These are phyloP conservation scores for Azemiops feae DNA, from an alignment of 2,113 vertebrate genomes.

Conservation along the genomic window DNA sequence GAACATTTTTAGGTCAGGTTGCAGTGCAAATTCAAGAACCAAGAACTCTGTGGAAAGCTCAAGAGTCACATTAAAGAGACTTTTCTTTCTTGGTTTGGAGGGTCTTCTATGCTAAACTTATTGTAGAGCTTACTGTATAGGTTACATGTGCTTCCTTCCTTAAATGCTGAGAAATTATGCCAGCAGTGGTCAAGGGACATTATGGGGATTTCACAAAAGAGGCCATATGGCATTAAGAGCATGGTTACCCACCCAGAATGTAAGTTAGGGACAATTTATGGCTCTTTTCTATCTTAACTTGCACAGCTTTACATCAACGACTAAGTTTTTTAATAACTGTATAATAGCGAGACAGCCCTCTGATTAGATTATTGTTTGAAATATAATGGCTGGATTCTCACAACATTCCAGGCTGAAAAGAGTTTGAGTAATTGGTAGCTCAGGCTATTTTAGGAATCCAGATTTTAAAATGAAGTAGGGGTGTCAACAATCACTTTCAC, in stretches of 20 bases:
- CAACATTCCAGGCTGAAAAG: not conserved
- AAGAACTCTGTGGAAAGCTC: not conserved
- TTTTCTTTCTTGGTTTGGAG: not conserved
- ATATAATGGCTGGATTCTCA: not conserved
- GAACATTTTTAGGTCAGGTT: not conserved
- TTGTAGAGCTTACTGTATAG: too few species aligned
- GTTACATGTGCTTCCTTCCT: not conserved
- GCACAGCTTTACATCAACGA: not conserved
- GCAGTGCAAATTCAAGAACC: not conserved
- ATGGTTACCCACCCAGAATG: not conserved
- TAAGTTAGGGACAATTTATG: not conserved
- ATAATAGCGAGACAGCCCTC: not conserved
- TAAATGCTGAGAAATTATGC: not conserved
- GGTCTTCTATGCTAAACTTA: not conserved
- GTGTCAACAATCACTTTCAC: not conserved
- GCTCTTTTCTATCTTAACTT: not conserved
- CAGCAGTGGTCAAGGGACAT: not conserved
- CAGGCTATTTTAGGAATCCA: not conserved
- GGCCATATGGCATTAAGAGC: not conserved
- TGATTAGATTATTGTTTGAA: not conserved
- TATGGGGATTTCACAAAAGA: not conserved
- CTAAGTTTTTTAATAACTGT: not conserved
- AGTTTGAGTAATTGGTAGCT: not conserved
- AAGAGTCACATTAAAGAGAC: not conserved
- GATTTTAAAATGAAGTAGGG: not conserved